Conservation (phyloP, 2,113 vertebrate genomes). For the Eublepharis macularius region DNA sequence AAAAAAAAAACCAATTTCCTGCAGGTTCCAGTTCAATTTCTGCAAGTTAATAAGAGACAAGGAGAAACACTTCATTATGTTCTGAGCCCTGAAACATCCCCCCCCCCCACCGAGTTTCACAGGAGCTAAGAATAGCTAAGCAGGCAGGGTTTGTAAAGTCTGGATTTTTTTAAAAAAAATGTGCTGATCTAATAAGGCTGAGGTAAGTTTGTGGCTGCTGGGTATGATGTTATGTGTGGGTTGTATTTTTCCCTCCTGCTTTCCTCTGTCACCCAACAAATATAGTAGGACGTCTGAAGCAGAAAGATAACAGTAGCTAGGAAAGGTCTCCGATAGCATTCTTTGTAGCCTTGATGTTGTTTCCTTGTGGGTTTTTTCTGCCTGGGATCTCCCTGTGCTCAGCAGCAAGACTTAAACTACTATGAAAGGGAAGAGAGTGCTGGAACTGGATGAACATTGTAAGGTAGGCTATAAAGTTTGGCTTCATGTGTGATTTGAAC, state of each 20-base stretch:
- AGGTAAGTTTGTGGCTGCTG: not conserved
- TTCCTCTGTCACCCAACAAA: not conserved
- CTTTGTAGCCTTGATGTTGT: not conserved
- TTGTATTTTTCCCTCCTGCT: not conserved
- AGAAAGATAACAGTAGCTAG: not conserved
- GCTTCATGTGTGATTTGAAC: not conserved
- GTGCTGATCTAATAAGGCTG: rapidly evolving
- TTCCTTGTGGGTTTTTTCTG: not conserved
- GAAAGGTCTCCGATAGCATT: not conserved
- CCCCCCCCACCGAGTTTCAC: not conserved
- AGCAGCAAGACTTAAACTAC: not conserved
- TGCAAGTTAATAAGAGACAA: constrained; percentile 53
- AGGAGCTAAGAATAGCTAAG: not conserved
- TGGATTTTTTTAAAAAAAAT: not conserved
- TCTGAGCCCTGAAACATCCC: not conserved
- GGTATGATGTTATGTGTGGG: rapidly evolving
- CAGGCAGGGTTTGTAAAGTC: not conserved
- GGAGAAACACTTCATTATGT: not conserved
- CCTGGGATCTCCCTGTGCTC: not conserved
- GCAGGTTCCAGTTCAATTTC: constrained; percentile 58
- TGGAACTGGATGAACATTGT: not conserved
- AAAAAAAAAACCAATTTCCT: constrained; percentile 69
- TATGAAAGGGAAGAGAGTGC: not conserved
- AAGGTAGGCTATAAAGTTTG: constrained; percentile 20
- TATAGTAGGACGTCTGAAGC: rapidly evolving